A percentile compares a stretch with the other conserved stretches of the same genome.
phyloP scores from a whole-genome alignment of 2,888 invertebrate species.

The Lepidocyrtoides sp. region DNA sequence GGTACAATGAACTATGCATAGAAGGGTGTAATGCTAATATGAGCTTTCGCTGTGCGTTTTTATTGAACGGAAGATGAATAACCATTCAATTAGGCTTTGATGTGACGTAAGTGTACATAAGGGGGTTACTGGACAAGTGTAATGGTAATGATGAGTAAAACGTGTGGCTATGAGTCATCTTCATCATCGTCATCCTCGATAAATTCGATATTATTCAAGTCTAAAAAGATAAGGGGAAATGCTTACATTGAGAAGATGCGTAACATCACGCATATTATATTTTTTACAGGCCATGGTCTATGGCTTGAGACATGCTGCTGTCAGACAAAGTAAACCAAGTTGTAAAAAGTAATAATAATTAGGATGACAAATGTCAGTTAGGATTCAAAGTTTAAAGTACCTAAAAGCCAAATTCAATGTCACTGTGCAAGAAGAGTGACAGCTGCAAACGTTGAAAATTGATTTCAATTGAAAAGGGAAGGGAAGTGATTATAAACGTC shows the following conservation, averaged over 20 bases:
- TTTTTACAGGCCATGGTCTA: constrained; percentile 11
- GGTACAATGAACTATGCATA: too few relatives aligned
- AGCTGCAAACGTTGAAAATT: background rate
- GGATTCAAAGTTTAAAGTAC: background rate
- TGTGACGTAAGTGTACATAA: too few relatives aligned
- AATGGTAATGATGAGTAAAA: too few relatives aligned
- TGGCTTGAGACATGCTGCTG: too few relatives aligned
- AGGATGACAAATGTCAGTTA: background rate
- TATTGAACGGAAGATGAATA: too few relatives aligned
- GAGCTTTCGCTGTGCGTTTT: too few relatives aligned
- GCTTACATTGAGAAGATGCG: background rate
- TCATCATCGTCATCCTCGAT: background rate
- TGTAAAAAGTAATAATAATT: background rate
- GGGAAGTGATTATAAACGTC: background rate
- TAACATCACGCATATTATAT: background rate
- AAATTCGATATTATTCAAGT: background rate
- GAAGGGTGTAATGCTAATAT: too few relatives aligned
- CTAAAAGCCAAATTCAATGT: background rate
- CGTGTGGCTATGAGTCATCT: too few relatives aligned
- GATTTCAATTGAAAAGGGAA: background rate
- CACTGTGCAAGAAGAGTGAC: background rate
- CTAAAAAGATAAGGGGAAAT: background rate
- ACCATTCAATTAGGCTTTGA: too few relatives aligned
- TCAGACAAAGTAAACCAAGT: too few relatives aligned
- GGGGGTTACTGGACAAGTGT: too few relatives aligned